Evolutionary conservation across 1,140 invertebrate species (phyloP).

Genomic region (Caenorhabditis inopinata): DNA sequence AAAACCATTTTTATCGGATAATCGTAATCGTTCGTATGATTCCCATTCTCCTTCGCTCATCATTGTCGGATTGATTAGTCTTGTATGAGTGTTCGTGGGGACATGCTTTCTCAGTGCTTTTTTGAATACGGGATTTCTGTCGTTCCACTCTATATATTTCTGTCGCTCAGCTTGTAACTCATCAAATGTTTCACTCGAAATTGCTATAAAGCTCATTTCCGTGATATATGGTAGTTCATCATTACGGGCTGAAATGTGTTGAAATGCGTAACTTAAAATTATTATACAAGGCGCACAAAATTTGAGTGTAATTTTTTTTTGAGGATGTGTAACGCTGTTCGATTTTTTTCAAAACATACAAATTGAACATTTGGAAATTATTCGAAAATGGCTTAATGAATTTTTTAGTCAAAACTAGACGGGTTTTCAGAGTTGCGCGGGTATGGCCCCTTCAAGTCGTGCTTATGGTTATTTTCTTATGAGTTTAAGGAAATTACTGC

Average conservation of each 20-base stretch:
- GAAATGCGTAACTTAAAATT: too few relatives aligned
- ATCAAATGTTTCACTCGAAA: constrained; percentile 36
- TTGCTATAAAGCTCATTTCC: constrained; percentile 49
- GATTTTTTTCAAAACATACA: too few relatives aligned
- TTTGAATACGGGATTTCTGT: neutral
- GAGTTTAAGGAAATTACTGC: too few relatives aligned
- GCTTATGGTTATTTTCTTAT: too few relatives aligned
- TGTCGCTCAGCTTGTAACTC: neutral
- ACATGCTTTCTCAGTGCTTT: neutral
- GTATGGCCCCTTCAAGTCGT: too few relatives aligned
- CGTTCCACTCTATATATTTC: constrained; percentile 2
- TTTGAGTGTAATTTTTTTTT: too few relatives aligned
- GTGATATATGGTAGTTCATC: constrained; percentile 50
- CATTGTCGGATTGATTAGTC: constrained; percentile 51
- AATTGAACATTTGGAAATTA: too few relatives aligned
- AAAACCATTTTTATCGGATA: neutral
- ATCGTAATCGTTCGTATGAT: constrained; percentile 41
- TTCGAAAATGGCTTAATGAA: too few relatives aligned
- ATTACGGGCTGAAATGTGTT: neutral
- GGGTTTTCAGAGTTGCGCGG: too few relatives aligned
- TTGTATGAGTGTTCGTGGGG: constrained; percentile 34
- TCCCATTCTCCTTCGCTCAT: constrained; percentile 48
- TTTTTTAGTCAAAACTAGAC: too few relatives aligned
- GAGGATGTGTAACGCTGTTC: too few relatives aligned
- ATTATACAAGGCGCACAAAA: too few relatives aligned